These are phyloP conservation scores for Delia radicum DNA, from an alignment of 1,140 invertebrate species.

Conservation along the genomic window DNA sequence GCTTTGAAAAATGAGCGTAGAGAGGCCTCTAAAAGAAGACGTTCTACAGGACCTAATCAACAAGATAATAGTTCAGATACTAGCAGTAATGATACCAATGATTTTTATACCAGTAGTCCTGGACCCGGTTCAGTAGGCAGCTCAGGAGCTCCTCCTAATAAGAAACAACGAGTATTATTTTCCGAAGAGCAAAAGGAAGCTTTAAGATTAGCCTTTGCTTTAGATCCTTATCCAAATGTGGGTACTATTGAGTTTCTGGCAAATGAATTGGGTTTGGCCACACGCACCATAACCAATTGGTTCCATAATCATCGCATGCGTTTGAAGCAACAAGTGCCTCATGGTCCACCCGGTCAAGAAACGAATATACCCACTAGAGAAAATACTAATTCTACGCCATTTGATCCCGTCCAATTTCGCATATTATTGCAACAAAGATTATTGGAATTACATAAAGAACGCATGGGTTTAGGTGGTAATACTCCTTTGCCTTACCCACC, in stretches of 20 bases:
- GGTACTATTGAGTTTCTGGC: conserved; percentile 94
- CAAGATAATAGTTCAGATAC: conserved; percentile 84
- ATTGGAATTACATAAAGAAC: conserved; percentile 80
- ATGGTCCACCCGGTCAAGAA: conserved; percentile 63
- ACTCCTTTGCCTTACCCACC: conserved; percentile 70
- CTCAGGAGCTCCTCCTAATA: conserved; percentile 72
- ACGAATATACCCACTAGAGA: conserved; percentile 70
- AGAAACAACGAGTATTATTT: conserved; percentile 92
- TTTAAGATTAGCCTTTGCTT: conserved; percentile 84
- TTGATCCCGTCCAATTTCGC: conserved; percentile 89
- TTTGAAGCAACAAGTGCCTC: conserved; percentile 85
- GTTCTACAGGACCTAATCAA: conserved; percentile 73
- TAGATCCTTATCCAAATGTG: conserved; percentile 96
- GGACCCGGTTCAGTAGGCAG: conserved; percentile 63
- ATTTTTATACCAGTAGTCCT: conserved; percentile 83
- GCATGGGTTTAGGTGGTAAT: conserved; percentile 71
- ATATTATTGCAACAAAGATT: conserved; percentile 83
- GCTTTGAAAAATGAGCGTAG: conserved; percentile 84
- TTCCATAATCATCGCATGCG: conserved; percentile 99
- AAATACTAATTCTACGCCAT: conserved; percentile 66
- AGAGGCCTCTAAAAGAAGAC: conserved; percentile 83
- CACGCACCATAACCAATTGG: conserved; percentile 97
- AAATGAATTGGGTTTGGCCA: conserved; percentile 85
- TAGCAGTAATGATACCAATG: conserved; percentile 83
- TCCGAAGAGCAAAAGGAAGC: conserved; percentile 98